Percentiles rank a stretch among this genome's conserved stretches.
Evolutionary conservation across 92 coral and sea anemone genomes (phyloP).

Genomic region (Muricea muricata): DNA sequence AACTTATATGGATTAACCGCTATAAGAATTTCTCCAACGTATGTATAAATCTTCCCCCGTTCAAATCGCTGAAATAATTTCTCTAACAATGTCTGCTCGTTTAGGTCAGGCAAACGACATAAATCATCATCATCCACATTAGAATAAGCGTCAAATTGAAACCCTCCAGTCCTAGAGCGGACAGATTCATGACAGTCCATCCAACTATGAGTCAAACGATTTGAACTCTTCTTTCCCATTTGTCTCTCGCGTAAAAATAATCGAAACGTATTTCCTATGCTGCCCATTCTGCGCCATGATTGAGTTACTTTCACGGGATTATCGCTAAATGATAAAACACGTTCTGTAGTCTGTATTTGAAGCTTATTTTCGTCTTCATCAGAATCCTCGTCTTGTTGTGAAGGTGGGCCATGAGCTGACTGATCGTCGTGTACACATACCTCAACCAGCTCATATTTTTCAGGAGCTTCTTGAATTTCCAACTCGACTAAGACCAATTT

Average conservation of each 20-base stretch:
- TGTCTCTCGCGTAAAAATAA: constrained; percentile 82
- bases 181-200: constrained; percentile 99
- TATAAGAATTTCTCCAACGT: constrained; percentile 95
- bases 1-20: constrained; percentile 97
- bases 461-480: constrained; percentile 78
- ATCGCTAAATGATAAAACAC: constrained; percentile 75
- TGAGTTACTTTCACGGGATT: constrained; percentile 85
- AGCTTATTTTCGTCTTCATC: constrained; percentile 8
- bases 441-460: constrained; percentile 92
- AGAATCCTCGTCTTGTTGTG: constrained; percentile 16
- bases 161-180: constrained; percentile 57
- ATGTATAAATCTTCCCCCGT: constrained; percentile 90
- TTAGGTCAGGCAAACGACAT: constrained; percentile 84
- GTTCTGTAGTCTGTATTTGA: constrained; percentile 70
- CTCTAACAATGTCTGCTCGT: constrained; percentile 84
- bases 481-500: constrained; percentile 78
- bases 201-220: constrained; percentile 81
- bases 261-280: constrained; percentile 78
- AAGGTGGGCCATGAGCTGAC: constrained; percentile 27
- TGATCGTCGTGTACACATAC: constrained; percentile 96
- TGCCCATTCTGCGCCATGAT: constrained; percentile 80
- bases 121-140: constrained; percentile 88
- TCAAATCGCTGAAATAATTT: constrained; percentile 85
- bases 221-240: constrained; percentile 61
- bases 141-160: constrained; percentile 78